Evolutionary conservation across 2,888 invertebrate genomes (phyloP), one percentile per base, ranked within the genome.

Genomic region (Tortrix viridana): DNA sequence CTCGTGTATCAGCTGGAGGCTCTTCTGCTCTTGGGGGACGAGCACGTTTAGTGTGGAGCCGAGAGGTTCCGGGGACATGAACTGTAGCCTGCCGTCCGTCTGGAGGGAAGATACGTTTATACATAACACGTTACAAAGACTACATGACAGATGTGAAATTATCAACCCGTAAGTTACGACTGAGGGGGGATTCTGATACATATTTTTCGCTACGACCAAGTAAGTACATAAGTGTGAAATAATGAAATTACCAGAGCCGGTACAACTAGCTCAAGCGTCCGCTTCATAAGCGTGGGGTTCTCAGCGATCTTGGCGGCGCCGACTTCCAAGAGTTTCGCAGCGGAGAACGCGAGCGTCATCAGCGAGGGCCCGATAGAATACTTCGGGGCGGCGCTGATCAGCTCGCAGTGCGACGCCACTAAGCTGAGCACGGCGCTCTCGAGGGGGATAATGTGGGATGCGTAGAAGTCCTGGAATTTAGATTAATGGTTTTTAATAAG

Each of bases 391-490:
- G 81, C 79, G 50, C 83, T 90, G 69, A 91, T 91, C 38, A 89
- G 76, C 70, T 92, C 92, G 71, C 91, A 88, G 74, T 92, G 92
- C 0, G 85, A 81, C 0, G 85, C 80, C 12, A 97, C 94, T 5
- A 97, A 94, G 58, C 95, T 94, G n/a, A 96, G 91, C 2, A 97
- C 94, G 70, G 96, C 97, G 74, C 95, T 96, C 80, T 97, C 97
- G 0, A 96, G 95, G 14, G 97, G 97, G 68, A 97, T 95, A 41
- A 96, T 94, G 79, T 97, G 96, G 67, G 94, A 94, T 41, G 95
- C 93, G 85, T 95, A 96, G 19, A 95, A 94, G 37, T 94, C 93
- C 96, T 96, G 81, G 79, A 58, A 68, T 69, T 16, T 2, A 14
- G 14, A 38, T 4, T 3, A 5, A 44, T 5, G 23, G 12, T 12